Conservation (phyloP, 2,888 invertebrate species). For the Vannuccia rotundouncinata region DNA sequence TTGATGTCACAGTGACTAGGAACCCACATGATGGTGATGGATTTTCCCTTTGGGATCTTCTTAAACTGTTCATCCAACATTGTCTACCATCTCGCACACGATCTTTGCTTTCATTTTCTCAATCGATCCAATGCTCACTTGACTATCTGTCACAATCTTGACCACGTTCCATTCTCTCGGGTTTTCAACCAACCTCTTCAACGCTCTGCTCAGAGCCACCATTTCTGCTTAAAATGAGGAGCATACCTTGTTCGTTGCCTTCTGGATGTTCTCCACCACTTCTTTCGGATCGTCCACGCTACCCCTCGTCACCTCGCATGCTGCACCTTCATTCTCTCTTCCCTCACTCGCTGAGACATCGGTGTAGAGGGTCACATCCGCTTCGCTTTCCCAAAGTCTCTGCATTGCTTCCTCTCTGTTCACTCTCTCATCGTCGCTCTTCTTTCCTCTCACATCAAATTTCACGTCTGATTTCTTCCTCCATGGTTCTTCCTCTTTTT, state of each 20-base stretch:
- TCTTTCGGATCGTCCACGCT: not conserved
- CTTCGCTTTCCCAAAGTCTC: not conserved
- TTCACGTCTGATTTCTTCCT: not conserved
- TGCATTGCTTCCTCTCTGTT: not conserved
- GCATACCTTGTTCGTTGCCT: not conserved
- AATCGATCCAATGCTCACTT: not conserved
- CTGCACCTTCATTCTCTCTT: not conserved
- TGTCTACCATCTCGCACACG: too few species aligned
- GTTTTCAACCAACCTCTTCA: not conserved
- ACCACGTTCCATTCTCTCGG: not conserved
- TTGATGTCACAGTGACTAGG: too few species aligned
- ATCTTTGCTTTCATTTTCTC: too few species aligned
- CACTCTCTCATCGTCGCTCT: not conserved
- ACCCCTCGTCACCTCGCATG: not conserved
- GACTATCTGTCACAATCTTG: not conserved
- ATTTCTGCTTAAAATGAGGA: conserved; percentile 2
- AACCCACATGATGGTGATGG: too few species aligned
- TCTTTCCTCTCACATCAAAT: not conserved
- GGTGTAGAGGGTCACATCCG: conserved; percentile 10
- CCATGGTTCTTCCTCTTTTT: not conserved
- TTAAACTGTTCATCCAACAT: too few species aligned
- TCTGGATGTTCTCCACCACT: not conserved
- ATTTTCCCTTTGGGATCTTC: too few species aligned
- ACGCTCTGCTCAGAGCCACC: too few species aligned
- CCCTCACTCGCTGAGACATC: not conserved